Evolutionary conservation across 2,113 vertebrate species (phyloP), one percentile per base, ranked within the genome.

Genomic region (Mirounga angustirostris): DNA sequence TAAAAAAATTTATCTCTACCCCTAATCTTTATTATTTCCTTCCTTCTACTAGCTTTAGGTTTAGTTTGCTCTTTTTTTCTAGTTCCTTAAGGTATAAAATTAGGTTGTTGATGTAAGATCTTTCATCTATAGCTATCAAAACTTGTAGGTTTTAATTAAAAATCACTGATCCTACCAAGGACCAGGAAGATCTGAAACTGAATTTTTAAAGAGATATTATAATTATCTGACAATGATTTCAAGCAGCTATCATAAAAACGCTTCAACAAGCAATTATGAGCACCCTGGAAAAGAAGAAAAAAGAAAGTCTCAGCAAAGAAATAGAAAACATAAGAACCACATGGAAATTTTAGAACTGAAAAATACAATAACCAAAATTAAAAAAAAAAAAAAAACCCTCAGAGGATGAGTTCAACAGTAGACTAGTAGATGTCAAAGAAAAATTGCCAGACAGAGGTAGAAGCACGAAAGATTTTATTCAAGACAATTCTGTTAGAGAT

Each of bases 1-100:
- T 78, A 10, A 15, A 56, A 24, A 54, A 54, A 54, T 28, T 28
- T 67, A 67, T 91, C 76, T 91, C 59, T 56, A 78, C 74, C 74
- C 74, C 8, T 78, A 67, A 80, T 69, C 89, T 89, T 89, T 91
- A 91, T 81, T 67, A 80, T 67, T 91, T 91, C 59, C 76, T 89
- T 58, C 36, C 26, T 67, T 80, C 61, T 14, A 15, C 33, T 54
- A 80, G 46, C n/a, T 65, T 67, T 80, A 24, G 11, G 54, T 16
- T 76, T 61, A 50, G 36, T 76, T 54, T 54, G 33, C 24, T 54
- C 24, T 40, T 18, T 79, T 18, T 28, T 40, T 1, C 58, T 67
- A 81, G n/a, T 81, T 56, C 26, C 12, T 43, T 91, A 43, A 89
- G 16, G 16, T 93, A 1, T 78, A 86, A 67, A 43, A n/a, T 67